These are phyloP conservation scores for Nysson spinosus DNA, from an alignment of 2,888 invertebrate genomes.

Conservation along the genomic window DNA sequence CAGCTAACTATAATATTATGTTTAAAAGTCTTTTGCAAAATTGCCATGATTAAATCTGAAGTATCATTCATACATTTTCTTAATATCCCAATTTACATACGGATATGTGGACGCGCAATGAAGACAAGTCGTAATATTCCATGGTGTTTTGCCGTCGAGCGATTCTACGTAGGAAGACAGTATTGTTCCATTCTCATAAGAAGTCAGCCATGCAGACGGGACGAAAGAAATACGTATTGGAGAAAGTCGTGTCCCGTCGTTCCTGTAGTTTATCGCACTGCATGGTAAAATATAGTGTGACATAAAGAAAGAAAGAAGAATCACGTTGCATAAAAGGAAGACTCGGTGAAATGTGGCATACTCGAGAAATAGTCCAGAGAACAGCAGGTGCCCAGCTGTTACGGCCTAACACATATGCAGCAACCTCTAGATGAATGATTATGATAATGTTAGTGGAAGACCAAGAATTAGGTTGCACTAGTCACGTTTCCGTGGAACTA, in stretches of 20 bases:
- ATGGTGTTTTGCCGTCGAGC: slow-evolving; percentile 6
- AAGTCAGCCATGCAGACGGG: slow-evolving; percentile 16
- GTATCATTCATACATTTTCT: too few relatives aligned
- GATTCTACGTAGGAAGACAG: slow-evolving; percentile 3
- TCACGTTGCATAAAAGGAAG: slow-evolving; percentile 13
- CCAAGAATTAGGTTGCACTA: too few relatives aligned
- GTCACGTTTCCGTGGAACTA: too few relatives aligned
- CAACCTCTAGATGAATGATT: slow-evolving; percentile 18
- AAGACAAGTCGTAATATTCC: background rate
- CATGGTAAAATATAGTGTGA: slow-evolving; percentile 18
- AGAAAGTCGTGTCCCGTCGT: slow-evolving; percentile 42
- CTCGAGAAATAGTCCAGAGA: slow-evolving; percentile 9
- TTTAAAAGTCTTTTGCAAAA: too few relatives aligned
- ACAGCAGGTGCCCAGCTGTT: slow-evolving; percentile 48
- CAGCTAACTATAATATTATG: too few relatives aligned
- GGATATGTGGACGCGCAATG: too few relatives aligned
- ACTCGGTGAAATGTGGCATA: background rate
- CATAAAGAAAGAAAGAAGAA: slow-evolving; percentile 12
- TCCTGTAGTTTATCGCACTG: background rate
- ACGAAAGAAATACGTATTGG: slow-evolving; percentile 39
- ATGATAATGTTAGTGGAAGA: background rate
- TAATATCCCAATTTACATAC: too few relatives aligned
- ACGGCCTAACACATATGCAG: slow-evolving; percentile 8
- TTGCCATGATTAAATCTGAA: too few relatives aligned
- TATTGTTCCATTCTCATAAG: slow-evolving; percentile 39